phyloP scores from a whole-genome alignment of 2,888 invertebrate genomes.

The Hydroisotoma schaefferi region DNA sequence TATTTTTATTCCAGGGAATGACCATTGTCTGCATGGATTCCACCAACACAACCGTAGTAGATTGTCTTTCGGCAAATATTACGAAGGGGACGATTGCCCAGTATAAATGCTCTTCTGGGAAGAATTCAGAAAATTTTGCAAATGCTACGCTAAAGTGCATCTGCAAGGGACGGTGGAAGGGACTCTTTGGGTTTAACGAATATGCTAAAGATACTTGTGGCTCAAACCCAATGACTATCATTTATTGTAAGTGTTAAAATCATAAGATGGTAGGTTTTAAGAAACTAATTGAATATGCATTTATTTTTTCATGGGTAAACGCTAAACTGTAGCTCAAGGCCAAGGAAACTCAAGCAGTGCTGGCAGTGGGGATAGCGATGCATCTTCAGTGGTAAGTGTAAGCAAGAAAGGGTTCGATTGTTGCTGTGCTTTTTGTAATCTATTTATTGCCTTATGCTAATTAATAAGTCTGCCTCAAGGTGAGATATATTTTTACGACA shows the following conservation, averaged over 20 bases:
- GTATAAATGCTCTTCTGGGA: conserved; percentile 24
- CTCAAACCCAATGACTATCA: conserved; percentile 11
- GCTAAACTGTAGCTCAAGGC: no score
- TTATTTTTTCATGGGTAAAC: no score
- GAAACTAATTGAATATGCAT: neutral
- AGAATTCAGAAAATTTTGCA: conserved; percentile 9
- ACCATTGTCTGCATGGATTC: conserved; percentile 21
- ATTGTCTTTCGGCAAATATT: conserved; percentile 15
- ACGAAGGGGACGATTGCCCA: conserved; percentile 25
- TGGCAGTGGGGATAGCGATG: neutral
- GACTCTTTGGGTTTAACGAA: conserved; percentile 29
- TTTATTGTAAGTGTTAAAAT: neutral
- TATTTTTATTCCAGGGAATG: conserved; percentile 24
- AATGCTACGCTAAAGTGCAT: conserved; percentile 24
- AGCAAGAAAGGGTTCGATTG: no score
- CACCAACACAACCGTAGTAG: conserved; percentile 20
- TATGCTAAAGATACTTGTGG: conserved; percentile 24
- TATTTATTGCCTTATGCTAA: no score
- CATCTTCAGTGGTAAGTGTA: neutral
- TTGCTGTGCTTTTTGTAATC: no score
- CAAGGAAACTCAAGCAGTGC: neutral
- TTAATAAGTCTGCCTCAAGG: no score
- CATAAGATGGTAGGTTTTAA: conserved; percentile 1
- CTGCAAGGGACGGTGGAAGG: conserved; percentile 38
- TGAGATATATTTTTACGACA: no score